Conservation (phyloP, 2,797 vertebrate genomes). For the Echiichthys vipera region DNA sequence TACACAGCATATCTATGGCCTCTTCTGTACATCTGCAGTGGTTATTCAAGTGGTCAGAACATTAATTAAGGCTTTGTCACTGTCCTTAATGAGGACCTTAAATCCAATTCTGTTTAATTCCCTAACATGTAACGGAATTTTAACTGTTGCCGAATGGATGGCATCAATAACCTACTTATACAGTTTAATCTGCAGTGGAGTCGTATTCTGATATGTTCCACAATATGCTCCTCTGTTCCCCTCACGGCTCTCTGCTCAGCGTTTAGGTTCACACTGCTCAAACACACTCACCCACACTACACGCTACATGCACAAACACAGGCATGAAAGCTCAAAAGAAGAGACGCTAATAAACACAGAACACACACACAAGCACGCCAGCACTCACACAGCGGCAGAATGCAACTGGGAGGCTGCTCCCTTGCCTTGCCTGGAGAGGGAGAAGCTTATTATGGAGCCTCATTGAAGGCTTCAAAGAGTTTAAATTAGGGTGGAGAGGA, state of each 20-base stretch:
- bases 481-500: constrained; percentile 85
- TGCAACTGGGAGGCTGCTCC: constrained; percentile 80
- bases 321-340: constrained; percentile 69
- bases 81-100: neutral
- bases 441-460: constrained; percentile 85
- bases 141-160: constrained; percentile 51
- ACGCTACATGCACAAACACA: constrained; percentile 60
- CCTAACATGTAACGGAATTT: constrained; percentile 40
- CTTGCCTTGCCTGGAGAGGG: constrained; percentile 82
- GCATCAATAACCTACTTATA: constrained; percentile 76
- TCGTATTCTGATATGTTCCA: constrained; percentile 67
- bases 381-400: constrained; percentile 73
- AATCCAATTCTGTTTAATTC: constrained; percentile 41
- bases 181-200: constrained; percentile 69
- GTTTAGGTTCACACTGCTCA: constrained; percentile 54
- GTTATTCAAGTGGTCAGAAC: constrained; percentile 1
- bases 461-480: constrained; percentile 86
- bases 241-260: constrained; percentile 62
- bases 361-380: constrained; percentile 66
- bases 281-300: constrained; percentile 31
- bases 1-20: neutral
- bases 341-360: constrained; percentile 72
- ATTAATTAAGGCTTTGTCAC: constrained; percentile 1
- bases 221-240: constrained; percentile 68
- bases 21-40: constrained; percentile 6